Base-by-base conservation (phyloP, 2,113 vertebrate species). In the Apistogramma diplotaenia region DNA sequence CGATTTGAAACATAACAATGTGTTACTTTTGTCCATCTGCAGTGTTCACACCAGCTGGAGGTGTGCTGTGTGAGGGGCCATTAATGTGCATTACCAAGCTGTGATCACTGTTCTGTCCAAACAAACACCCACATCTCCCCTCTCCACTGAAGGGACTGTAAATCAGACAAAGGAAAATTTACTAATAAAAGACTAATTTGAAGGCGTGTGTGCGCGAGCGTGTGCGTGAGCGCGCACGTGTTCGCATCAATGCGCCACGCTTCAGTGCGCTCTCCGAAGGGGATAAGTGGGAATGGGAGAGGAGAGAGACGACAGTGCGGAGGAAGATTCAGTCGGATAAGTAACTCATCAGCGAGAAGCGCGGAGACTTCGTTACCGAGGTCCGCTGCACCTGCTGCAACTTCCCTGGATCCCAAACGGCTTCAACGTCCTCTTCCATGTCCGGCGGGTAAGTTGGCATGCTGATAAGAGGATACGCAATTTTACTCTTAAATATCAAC, bases 271-370 rank as follows among this genome's bases (percentile, higher is more conserved):
- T 81, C 72, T 57, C 70, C 62, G 89, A 85, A 78, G 79, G n/a
- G 70, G 84, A 94, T 93, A 93, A 92, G 91, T 91, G 92, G 85
- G 87, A 91, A 89, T 76, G 85, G 72, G 85, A 85, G 84, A 85
- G 79, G 27, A 85, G 74, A 86, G 79, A 73, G 78, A 11, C 80
- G 58, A 53, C 94, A 93, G 90, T 85, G 89, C 70, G 77, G 72
- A 87, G 71, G 61, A 79, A 82, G 86, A 78, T 27, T 78, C 83
- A 55, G 65, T 29, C 83, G 84, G 76, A 86, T 65, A 89, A 91
- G 80, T 84, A 65, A 84, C 76, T 82, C 70, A 46, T 79, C 80
- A 70, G 58, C 49, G 31, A 79, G 51, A 55, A 85, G 29, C 74
- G 19, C n/a, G 49, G 53, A 61, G 62, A 54, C 86, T 84, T 85